Conservation (phyloP, 2,797 vertebrate genomes). For the Hephaestus fuliginosus region DNA sequence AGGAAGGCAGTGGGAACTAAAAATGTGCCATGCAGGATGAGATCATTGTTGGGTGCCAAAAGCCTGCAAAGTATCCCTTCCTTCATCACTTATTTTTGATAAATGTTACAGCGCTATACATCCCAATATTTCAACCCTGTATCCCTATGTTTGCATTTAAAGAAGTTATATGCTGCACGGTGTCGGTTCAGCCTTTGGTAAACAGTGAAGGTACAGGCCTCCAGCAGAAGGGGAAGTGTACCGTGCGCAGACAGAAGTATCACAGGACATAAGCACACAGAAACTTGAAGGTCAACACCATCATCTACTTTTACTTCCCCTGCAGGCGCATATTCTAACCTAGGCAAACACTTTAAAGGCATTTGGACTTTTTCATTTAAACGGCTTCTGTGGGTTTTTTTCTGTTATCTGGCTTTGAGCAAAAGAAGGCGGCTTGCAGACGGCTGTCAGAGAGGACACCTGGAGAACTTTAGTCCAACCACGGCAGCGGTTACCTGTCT, state of each 20-base stretch:
- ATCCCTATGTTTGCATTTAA: neutral
- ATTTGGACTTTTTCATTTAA: neutral
- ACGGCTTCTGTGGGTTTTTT: neutral
- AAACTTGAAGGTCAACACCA: neutral
- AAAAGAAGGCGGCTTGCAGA: slow-evolving; percentile 7
- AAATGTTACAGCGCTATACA: neutral
- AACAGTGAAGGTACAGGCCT: neutral
- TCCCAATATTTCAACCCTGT: neutral
- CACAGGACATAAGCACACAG: neutral
- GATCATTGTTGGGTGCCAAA: neutral
- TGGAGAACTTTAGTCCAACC: slow-evolving; percentile 60
- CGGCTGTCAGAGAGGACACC: slow-evolving; percentile 15
- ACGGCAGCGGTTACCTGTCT: slow-evolving; percentile 55
- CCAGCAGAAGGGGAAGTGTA: neutral
- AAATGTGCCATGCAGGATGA: neutral
- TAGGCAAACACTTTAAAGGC: neutral
- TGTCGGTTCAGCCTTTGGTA: neutral
- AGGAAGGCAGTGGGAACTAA: neutral
- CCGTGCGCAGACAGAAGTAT: neutral
- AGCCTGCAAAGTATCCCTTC: neutral
- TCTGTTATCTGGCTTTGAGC: slow-evolving; percentile 23
- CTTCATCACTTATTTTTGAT: neutral
- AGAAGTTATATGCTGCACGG: neutral
- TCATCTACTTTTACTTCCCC: neutral
- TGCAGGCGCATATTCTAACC: neutral